Conservation (phyloP, 1,140 invertebrate species). For the Parapsyche elsis region DNA sequence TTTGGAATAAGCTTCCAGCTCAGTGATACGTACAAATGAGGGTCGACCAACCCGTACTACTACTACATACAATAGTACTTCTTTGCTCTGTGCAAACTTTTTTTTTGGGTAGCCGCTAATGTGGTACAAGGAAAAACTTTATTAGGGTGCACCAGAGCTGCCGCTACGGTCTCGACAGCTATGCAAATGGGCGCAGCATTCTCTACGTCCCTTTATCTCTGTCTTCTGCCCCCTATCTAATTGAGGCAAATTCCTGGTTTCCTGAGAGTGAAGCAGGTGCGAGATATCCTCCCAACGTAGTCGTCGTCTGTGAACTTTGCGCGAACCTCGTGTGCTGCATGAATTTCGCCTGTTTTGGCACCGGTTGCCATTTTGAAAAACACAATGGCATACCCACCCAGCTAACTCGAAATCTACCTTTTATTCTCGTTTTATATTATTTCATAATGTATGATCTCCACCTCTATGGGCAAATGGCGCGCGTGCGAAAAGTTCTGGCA, state of each 20-base stretch:
- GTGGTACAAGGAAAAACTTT: neutral
- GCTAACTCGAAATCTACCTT: too few relatives aligned
- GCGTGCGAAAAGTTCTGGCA: too few relatives aligned
- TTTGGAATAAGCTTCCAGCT: neutral
- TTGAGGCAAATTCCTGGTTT: constrained; percentile 35
- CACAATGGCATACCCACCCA: neutral
- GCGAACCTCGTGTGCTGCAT: constrained; percentile 12
- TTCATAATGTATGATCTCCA: too few relatives aligned
- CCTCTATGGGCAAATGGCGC: too few relatives aligned
- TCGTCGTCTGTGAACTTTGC: constrained; percentile 15
- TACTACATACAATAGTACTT: neutral
- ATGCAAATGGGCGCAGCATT: neutral
- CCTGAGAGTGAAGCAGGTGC: constrained; percentile 25
- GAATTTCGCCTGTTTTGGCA: constrained; percentile 19
- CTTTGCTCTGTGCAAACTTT: neutral
- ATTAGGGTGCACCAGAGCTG: neutral
- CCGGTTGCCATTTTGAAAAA: constrained; percentile 1
- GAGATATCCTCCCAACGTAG: constrained; percentile 26
- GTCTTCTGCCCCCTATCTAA: constrained; percentile 17
- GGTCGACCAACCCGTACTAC: neutral
- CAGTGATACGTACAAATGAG: neutral
- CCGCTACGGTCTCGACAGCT: neutral
- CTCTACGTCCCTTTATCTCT: neutral
- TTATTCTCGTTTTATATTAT: too few relatives aligned
- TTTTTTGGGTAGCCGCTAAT: neutral